Base-by-base conservation (phyloP, 2,888 invertebrate genomes). In the Merodon equestris region DNA sequence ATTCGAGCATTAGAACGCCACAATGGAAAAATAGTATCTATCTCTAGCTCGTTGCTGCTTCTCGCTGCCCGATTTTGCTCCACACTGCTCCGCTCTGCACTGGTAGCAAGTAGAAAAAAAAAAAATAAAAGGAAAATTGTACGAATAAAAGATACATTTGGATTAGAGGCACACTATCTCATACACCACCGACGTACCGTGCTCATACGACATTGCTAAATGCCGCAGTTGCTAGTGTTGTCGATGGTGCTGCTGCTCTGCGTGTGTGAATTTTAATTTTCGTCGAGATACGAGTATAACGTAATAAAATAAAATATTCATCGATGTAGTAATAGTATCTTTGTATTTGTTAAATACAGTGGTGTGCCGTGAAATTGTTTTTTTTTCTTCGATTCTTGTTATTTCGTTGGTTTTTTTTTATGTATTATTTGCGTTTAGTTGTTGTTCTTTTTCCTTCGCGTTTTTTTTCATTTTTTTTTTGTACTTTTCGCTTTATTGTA, bases 1-100 rank as follows among this genome's bases (percentile, higher is more conserved):
- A n/a, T n/a, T n/a, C 27, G 27, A 2, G 27, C 47, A 73, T 77
- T 68, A 63, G 73, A 68, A 58, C 63, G 63, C 48, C 18, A 63
- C 51, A 79, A 63, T 79, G 77, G 63, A 68, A 79, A 67, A 58
- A 56, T 75, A 70, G 60, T 61, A 66, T 77, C 66, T 67, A 57
- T 50, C 61, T 57, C 57, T 73, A 67, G 73, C 45, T 50, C 45
- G 27, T 34, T 51, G 27, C 27, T 27, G 27, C 2, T 27, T 4
- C 27, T 27, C 27, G 27, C 7, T 27, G 7, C 27, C n/a, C 5
- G 12, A 36, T 34, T 56, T 48, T 57, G 40, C 58, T 36, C 54
- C 42, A 18, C 51, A 56, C 27, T 27, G 27, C 27, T 27, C 7
- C 27, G 27, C 27, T 27, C 27, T 27, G 27, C 27, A 27, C 27